phyloP scores from a whole-genome alignment of 2,888 invertebrate genomes.

The Xestia c-nigrum region DNA sequence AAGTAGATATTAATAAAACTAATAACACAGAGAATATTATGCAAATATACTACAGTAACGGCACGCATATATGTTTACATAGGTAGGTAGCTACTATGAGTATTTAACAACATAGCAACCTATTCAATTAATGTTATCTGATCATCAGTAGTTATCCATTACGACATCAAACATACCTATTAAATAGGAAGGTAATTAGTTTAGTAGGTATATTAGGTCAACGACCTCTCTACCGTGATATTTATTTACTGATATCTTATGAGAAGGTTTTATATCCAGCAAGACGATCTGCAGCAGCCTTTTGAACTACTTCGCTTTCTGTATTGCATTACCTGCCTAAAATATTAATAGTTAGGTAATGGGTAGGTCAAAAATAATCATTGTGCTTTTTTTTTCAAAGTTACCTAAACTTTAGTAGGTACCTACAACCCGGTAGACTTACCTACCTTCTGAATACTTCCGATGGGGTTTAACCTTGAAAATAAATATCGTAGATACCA shows the following conservation, averaged over 20 bases:
- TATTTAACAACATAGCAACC: constrained; percentile 17
- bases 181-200: constrained; percentile 1
- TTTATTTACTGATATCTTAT: neutral
- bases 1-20: neutral
- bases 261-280: neutral
- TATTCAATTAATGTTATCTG: constrained; percentile 20
- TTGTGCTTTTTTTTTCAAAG: neutral
- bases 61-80: neutral
- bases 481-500: neutral
- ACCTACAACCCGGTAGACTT: neutral
- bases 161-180: constrained; percentile 24
- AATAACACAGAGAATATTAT: constrained; percentile 17
- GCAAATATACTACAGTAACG: neutral
- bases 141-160: constrained; percentile 22
- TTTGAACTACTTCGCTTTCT: neutral
- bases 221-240: constrained; percentile 11
- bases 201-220: constrained; percentile 10
- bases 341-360: no score
- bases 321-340: neutral
- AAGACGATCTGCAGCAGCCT: neutral
- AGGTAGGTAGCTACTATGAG: neutral
- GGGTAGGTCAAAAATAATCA: neutral
- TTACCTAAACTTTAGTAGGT: neutral
- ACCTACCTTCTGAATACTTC: no score
- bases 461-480: neutral